Base-by-base conservation (phyloP, 1,140 invertebrate species). In the Drosophila repleta region DNA sequence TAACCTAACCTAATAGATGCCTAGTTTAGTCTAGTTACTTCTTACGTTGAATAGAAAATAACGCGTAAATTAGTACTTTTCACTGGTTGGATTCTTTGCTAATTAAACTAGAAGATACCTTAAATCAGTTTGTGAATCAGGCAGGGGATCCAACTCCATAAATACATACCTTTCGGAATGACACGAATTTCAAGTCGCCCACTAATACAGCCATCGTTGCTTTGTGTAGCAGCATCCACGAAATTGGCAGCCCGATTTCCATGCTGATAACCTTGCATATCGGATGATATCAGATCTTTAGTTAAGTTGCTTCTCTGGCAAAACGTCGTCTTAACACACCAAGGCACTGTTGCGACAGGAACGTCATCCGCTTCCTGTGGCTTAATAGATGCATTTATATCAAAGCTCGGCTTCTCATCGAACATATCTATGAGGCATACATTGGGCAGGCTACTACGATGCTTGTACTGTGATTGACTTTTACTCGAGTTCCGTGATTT, bases 101-200 rank as follows among this genome's bases (percentile, higher is more conserved):
- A 29, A 7, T 29, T 29, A 1, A 6, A 5, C 26, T 29, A 29
- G 4, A 24, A 24, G 21, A 24, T 24, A 24, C 21, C 21, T n/a
- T n/a, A n/a, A n/a, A n/a, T n/a, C n/a, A n/a, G n/a, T n/a, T n/a
- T n/a, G n/a, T n/a, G n/a, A n/a, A 4, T 24, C 2, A 24, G 4
- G 2, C 24, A 24, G 24, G 24, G 4, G 2, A 24, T 24, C 4
- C 24, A 4, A 29, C 29, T 32, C 11, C 4, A 11, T 32, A 11
- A 1, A 15, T 17, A 17, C n/a, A 2, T 65, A 91, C 92, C 92
- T 91, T 93, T 92, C 60, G 93, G 92, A 37, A 96, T 94, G 24
- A 97, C 96, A 51, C 96, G 93, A 65, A 97, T 97, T 93, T 97
- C 96, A 29, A 97, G 93, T 61, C 96, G 94, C 45, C 96, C 96